These are phyloP conservation scores for Eubasilissa regina DNA, from an alignment of 1,140 invertebrate species.

Conservation along the genomic window DNA sequence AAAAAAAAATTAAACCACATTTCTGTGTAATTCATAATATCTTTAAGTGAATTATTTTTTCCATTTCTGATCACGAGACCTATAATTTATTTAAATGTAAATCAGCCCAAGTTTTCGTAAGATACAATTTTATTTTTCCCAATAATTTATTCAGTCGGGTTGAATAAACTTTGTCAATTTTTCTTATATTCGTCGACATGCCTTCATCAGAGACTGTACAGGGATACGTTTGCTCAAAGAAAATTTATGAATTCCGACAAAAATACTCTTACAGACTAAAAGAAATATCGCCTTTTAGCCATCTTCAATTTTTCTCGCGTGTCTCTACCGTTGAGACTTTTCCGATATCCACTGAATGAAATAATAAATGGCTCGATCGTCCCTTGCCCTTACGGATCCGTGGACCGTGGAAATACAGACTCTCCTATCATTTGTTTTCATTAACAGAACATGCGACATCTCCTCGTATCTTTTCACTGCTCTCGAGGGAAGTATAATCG, in stretches of 20 bases:
- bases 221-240: background rate
- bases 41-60: no score
- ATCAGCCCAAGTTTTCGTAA: no score
- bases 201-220: background rate
- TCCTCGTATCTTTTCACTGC: background rate
- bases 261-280: background rate
- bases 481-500: constrained; percentile 4
- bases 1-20: no score
- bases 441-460: background rate
- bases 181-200: background rate
- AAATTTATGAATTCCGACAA: constrained; percentile 1
- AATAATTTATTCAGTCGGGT: no score
- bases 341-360: constrained; percentile 37
- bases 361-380: constrained; percentile 33
- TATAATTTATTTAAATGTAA: no score
- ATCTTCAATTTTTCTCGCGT: constrained; percentile 7
- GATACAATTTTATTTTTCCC: no score
- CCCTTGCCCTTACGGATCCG: background rate
- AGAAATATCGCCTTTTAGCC: constrained; percentile 22
- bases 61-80: no score
- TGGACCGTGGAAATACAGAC: background rate
- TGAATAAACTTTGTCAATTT: no score
- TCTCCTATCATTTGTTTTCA: constrained; percentile 30
- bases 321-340: constrained; percentile 11
- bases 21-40: no score